Evolutionary conservation across 1,140 invertebrate genomes (phyloP), one percentile per base, ranked within the genome.

Genomic region (Bombyx mandarina): DNA sequence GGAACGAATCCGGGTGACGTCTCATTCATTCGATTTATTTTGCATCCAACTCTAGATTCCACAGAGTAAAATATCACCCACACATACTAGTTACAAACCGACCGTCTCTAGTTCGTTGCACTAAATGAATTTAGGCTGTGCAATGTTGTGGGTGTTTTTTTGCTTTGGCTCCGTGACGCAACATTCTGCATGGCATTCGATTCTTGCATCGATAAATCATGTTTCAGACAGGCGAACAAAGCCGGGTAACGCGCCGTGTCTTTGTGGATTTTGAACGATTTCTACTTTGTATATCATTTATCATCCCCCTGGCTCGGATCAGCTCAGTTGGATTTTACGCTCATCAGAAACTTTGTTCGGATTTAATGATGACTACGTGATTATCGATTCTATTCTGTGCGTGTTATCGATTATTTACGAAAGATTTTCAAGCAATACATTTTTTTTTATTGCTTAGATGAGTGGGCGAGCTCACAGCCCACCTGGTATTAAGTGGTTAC

Each of bases 211-310:
- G 49, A 77, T 86, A 79, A 83, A 84, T 84, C 79, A 83, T 65
- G 44, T 46, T 63, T 52, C 65, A 67, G 83, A 84, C 83, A 86
- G 62, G 78, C 79, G 75, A 71, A 86, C 82, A 86, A 86, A 83
- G 83, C 81, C 75, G 81, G 63, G 77, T 83, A 84, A 86, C 83
- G 78, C 79, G 74, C 77, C 83, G 77, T 86, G 83, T 86, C 83
- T 82, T 77, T 82, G 83, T 86, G 77, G 78, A 83, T 83, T 86
- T 86, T 86, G 77, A 83, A 67, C 78, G 79, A 82, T 84, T 82
- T 74, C 65, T 81, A 72, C 72, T 79, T 84, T 84, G 80, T 77
- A 78, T 35, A 80, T 84, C 77, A 86, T 86, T 86, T 86, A 82
- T 86, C 83, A 86, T 77, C 55, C 57, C 56, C 53, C 47, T 60